Percentiles rank a stretch among this genome's conserved stretches.
phyloP scores from a whole-genome alignment of 2,888 invertebrate species.

The Aleiodes leptofemur region DNA sequence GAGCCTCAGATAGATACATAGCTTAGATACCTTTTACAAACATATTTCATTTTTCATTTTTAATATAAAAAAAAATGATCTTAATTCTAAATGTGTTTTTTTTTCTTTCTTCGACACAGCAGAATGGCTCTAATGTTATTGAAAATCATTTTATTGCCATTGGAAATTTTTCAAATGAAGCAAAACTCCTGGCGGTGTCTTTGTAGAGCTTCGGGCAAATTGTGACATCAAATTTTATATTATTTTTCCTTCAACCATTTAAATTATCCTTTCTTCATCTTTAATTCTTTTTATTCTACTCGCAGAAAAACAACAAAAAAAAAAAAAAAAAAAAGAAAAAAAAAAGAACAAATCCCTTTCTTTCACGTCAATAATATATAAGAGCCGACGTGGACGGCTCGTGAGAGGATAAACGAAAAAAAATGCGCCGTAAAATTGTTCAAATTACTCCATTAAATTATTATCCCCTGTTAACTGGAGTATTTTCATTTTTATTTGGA shows the following conservation, averaged over 20 bases:
- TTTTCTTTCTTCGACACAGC: conserved; percentile 10
- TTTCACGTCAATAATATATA: conserved; percentile 50
- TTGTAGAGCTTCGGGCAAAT: background rate
- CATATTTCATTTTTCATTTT: conserved; percentile 37
- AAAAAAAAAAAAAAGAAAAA: conserved; percentile 9
- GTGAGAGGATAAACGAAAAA: background rate
- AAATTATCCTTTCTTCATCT: background rate
- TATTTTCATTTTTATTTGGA: conserved; percentile 58
- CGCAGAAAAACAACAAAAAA: conserved; percentile 24
- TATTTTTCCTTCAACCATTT: conserved; percentile 1
- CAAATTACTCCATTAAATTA: conserved; percentile 40
- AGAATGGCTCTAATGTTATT: conserved; percentile 14
- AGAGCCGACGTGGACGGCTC: conserved; percentile 46
- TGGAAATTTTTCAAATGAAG: conserved; percentile 4
- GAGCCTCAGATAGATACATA: conserved; percentile 46
- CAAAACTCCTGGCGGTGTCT: background rate
- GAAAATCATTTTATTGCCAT: conserved; percentile 15
- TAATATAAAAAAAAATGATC: conserved; percentile 28
- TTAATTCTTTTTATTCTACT: conserved; percentile 25
- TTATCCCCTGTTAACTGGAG: conserved; percentile 38
- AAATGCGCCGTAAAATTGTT: too few species aligned
- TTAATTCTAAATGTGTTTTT: conserved; percentile 3
- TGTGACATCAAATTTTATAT: conserved; percentile 28
- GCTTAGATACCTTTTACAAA: conserved; percentile 46
- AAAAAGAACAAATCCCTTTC: conserved; percentile 29